Evolutionary conservation across 1,140 invertebrate genomes (phyloP), one percentile per base, ranked within the genome.

Genomic region (Trinorchestia longiramus): DNA sequence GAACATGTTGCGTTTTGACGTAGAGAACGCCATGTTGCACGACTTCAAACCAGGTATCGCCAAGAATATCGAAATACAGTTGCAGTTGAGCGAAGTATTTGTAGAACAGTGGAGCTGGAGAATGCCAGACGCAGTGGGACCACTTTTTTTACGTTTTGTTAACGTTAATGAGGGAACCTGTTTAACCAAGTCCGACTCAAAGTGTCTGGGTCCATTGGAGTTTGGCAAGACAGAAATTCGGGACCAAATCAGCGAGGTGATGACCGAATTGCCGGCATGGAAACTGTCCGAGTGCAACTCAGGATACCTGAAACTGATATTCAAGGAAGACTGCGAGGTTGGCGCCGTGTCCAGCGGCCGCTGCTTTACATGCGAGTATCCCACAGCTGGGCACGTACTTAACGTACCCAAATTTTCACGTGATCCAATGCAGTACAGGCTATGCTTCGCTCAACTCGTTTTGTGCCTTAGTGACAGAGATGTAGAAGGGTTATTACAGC

Each of bases 251-350:
- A 94, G 92, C 44, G 40, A 45, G 36, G 43, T 43, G 11, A 94
- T 94, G 43, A 47, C 43, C 43, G 92, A 94, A 45, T 8, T 94
- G 6, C 92, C 92, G 4, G 43, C 43, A 47, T 94, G 92, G 92
- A 94, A 45, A 40, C 92, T 94, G 8, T 45, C 92, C 43, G 40
- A 94, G 41, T 94, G 92, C 40, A 47, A 45, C 36, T 11, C 6
- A 11, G 92, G 92, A 40, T 42, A 43, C 44, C 92, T 47, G 6
- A 94, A 44, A 40, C 6, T 94, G 92, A n/a, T 8, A 8, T 94
- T 45, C 44, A 94, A 94, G 43, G 92, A 94, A 47, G 44, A 94
- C 92, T 43, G 92, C 92, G 92, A 94, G 36, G 44, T 45, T 6
- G 44, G 43, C 0, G 11, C 3, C 6, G 43, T 94, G 40, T 47